A percentile compares a stretch with the other conserved stretches of the same genome.
These are phyloP conservation scores for Scolopax bukidnonensis DNA, from an alignment of 2,797 vertebrate genomes.

Conservation along the genomic window DNA sequence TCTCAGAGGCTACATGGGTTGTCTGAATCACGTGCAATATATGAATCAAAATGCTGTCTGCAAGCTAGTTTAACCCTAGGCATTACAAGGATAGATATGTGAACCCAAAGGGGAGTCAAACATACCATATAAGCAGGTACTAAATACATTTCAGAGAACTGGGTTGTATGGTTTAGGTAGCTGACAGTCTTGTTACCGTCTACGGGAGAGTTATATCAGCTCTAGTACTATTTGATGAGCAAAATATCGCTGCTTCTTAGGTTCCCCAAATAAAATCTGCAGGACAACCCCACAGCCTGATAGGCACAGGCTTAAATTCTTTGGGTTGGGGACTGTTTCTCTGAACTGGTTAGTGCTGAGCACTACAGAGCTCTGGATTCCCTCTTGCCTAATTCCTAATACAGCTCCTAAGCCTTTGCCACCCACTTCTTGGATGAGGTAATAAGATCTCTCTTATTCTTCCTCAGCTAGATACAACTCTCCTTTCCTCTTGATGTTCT, in stretches of 20 bases:
- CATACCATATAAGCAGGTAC: not conserved
- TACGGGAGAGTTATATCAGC: not conserved
- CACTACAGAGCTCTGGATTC: not conserved
- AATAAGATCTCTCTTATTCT: not conserved
- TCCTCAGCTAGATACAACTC: not conserved
- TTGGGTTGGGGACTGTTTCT: not conserved
- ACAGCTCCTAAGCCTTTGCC: not conserved
- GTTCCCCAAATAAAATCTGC: not conserved
- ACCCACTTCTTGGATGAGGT: not conserved
- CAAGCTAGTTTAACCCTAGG: not conserved
- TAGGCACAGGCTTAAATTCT: not conserved
- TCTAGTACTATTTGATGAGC: not conserved
- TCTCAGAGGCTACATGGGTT: not conserved
- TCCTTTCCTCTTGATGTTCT: not conserved
- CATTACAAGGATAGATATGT: not conserved
- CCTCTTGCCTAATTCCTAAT: not conserved
- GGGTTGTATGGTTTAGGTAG: not conserved
- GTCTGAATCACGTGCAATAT: not conserved
- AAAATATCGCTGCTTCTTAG: not conserved
- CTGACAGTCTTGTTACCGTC: not conserved
- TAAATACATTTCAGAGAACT: not conserved
- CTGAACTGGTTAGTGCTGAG: not conserved
- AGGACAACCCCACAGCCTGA: not conserved
- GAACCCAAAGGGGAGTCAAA: not conserved
- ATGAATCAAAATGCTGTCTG: not conserved